phyloP scores from a whole-genome alignment of 2,797 vertebrate species.

The Microctenopoma lineatum region DNA sequence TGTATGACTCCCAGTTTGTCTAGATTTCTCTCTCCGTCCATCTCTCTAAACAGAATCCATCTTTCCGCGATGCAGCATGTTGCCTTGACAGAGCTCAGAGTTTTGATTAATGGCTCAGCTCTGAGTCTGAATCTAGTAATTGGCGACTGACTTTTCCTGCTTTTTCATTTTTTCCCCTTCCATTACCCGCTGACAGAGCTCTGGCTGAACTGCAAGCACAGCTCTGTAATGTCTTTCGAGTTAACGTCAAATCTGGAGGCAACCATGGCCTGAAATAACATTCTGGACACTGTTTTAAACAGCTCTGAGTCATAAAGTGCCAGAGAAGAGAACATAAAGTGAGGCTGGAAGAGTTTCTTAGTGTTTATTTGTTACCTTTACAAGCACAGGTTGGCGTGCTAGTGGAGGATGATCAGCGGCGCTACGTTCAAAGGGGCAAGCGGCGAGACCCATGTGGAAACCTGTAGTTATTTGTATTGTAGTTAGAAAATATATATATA shows the following conservation, averaged over 20 bases:
- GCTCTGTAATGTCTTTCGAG: slow-evolving; percentile 39
- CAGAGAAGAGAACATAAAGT: slow-evolving; percentile 36
- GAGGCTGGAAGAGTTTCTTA: slow-evolving; percentile 34
- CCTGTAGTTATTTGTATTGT: too few relatives aligned
- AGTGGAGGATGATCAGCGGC: too few relatives aligned
- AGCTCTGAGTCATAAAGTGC: slow-evolving; percentile 47
- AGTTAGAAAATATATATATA: too few relatives aligned
- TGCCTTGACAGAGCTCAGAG: slow-evolving; percentile 54
- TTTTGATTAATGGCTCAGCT: slow-evolving; percentile 76
- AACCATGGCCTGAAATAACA: slow-evolving; percentile 32
- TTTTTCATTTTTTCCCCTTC: slow-evolving; percentile 21
- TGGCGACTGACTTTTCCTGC: slow-evolving; percentile 57
- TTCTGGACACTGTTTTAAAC: slow-evolving; percentile 34
- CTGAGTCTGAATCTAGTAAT: slow-evolving; percentile 72
- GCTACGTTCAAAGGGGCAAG: too few relatives aligned
- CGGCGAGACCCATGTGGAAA: too few relatives aligned
- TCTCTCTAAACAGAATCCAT: slow-evolving; percentile 11
- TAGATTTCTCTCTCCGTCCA: slow-evolving; percentile 13
- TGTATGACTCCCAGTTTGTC: slow-evolving; percentile 33
- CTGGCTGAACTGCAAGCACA: slow-evolving; percentile 33
- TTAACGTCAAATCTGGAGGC: slow-evolving; percentile 59
- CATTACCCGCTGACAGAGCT: slow-evolving; percentile 44
- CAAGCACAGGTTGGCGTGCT: slow-evolving; percentile 1
- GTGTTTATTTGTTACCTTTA: slow-evolving; percentile 49
- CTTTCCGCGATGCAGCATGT: slow-evolving; percentile 27